Base-by-base conservation (phyloP, 2,888 invertebrate genomes). In the Salticus scenicus region DNA sequence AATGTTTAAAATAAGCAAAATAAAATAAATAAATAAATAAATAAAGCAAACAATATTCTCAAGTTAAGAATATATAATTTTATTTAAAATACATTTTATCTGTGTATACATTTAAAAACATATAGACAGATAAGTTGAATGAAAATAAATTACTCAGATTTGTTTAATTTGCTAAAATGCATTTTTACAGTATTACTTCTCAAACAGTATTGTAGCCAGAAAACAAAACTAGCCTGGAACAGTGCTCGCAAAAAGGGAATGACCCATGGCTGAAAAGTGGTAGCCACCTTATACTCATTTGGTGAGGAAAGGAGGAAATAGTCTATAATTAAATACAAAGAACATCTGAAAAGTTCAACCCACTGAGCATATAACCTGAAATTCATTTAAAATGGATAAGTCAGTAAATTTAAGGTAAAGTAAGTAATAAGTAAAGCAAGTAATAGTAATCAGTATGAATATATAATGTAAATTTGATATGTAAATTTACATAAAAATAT, bases 261-360 rank as follows among this genome's bases (percentile, higher is more conserved):
- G n/a, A 28, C 2, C 28, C 41, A 28, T 1, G 51, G 1, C 28
- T 27, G 69, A 37, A 30, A 37, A 28, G 42, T 1, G 1, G 64
- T 20, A 31, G 42, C 10, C 1, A 66, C n/a, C 8, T 17, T 24
- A 17, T 47, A 5, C 4, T 31, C 17, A n/a, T 10, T 12, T 67
- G 67, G 64, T 20, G 24, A 37, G 12, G 90, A 89, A 88, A 87
- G 69, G 67, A 89, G 88, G 87, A 88, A 88, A 75, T 87, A 88
- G 75, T 88, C 88, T 75, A 88, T 87, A 66, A 88, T 88, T 88
- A 90, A 64, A 90, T 90, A 91, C 89, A 90, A 89, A 89, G 87
- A 37, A 71, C 88, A 87, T 0, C 88, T 76, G 12, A 82, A 1
- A 1, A 88, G 12, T 57, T 88, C 88, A 24, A 88, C 8, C 47